These are phyloP conservation scores for Aphis craccivora DNA, from an alignment of 1,140 invertebrate species.

Conservation along the genomic window DNA sequence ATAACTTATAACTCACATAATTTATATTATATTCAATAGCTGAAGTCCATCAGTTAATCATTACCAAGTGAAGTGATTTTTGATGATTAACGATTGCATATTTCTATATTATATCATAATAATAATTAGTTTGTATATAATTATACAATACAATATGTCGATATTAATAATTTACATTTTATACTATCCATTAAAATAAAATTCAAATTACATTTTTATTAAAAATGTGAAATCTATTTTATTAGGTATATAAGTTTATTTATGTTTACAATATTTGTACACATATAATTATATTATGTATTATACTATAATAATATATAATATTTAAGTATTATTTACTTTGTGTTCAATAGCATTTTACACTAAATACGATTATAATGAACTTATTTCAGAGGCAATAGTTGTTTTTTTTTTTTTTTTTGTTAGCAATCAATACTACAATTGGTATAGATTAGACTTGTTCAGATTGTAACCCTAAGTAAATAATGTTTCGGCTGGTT, in stretches of 20 bases:
- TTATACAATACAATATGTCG: not conserved
- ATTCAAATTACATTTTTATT: not conserved
- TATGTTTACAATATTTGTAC: not conserved
- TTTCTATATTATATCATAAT: not conserved
- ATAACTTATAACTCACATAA: not conserved
- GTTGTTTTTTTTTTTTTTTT: slow-evolving; percentile 19
- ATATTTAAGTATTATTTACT: not conserved
- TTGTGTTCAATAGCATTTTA: not conserved
- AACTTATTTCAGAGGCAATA: not conserved
- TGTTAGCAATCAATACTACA: not conserved
- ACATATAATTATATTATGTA: not conserved
- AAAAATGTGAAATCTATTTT: not conserved
- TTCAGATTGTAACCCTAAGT: slow-evolving; percentile 24
- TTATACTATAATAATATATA: not conserved
- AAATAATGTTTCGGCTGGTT: slow-evolving; percentile 27
- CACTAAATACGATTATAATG: not conserved
- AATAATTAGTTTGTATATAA: not conserved
- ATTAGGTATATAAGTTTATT: not conserved
- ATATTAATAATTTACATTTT: not conserved
- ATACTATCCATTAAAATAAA: not conserved
- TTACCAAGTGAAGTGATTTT: not conserved
- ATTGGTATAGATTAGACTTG: slow-evolving; percentile 29
- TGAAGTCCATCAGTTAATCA: not conserved
- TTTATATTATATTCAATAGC: not conserved
- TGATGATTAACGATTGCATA: not conserved